Percentiles rank a stretch among this genome's conserved stretches.
phyloP scores from a whole-genome alignment of 1,140 invertebrate species.

The Aphidius gifuensis region DNA sequence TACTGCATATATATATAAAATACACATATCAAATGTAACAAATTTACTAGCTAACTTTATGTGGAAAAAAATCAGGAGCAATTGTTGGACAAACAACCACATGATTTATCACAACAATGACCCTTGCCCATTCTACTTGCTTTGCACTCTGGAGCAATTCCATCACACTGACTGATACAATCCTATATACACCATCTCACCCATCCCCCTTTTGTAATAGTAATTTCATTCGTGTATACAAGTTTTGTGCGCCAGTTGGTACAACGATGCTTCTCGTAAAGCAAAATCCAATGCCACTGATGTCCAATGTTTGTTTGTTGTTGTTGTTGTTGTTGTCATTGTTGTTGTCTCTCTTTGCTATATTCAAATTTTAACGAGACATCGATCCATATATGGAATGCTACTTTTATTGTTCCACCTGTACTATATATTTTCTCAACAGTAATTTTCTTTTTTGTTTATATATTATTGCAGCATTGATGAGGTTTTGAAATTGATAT shows the following conservation, averaged over 20 bases:
- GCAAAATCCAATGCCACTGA: constrained; percentile 21
- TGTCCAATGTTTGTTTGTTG: constrained; percentile 22
- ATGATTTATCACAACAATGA: constrained; percentile 25
- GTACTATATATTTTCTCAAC: not conserved
- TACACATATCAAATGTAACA: no score
- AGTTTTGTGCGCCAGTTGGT: constrained; percentile 24
- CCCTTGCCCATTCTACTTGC: not conserved
- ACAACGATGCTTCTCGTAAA: constrained; percentile 22
- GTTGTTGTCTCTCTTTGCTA: constrained; percentile 8
- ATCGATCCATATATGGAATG: constrained; percentile 16
- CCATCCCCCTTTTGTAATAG: not conserved
- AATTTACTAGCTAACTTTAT: no score
- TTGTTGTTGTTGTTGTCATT: not conserved
- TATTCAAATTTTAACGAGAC: constrained; percentile 23
- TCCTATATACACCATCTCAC: no score
- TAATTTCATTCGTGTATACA: constrained; percentile 3
- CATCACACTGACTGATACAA: constrained; percentile 8
- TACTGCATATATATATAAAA: no score
- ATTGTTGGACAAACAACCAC: constrained; percentile 26
- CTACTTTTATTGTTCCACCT: not conserved
- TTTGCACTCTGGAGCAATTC: constrained; percentile 15
- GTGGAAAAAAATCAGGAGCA: constrained; percentile 1
- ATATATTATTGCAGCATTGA: constrained; percentile 9
- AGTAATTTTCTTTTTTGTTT: not conserved
- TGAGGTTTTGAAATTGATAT: constrained; percentile 12